Evolutionary conservation across 2,888 invertebrate species (phyloP).

Genomic region (Yponomeuta plumbellus): DNA sequence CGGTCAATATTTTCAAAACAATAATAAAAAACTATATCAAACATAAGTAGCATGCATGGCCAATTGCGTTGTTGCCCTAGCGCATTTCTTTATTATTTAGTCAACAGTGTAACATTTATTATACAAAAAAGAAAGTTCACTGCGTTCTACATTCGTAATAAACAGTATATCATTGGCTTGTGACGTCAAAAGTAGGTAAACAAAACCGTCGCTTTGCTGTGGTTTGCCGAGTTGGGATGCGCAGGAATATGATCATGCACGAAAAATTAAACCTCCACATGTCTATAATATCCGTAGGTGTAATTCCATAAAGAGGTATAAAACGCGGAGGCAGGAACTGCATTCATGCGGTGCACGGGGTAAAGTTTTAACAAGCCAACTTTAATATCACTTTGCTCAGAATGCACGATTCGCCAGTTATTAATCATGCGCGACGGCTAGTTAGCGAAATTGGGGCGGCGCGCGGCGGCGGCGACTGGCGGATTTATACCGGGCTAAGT

Average conservation of each 20-base stretch:
- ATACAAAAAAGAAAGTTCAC: no score
- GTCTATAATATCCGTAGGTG: neutral
- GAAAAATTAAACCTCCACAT: neutral
- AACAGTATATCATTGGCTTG: no score
- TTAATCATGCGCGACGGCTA: constrained; percentile 73
- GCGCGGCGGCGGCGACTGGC: constrained; percentile 42
- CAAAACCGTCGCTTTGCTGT: neutral
- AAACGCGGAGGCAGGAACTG: constrained; percentile 34
- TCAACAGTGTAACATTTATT: no score
- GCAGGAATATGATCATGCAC: neutral
- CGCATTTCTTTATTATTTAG: no score
- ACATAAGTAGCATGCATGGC: no score
- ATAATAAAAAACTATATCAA: no score
- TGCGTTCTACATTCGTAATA: no score
- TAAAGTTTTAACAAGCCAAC: constrained; percentile 77
- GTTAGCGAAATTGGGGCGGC: constrained; percentile 65
- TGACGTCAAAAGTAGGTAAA: no score
- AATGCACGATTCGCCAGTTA: constrained; percentile 70
- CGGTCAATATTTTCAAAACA: no score
- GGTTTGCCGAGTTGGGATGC: neutral
- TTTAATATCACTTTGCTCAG: constrained; percentile 72
- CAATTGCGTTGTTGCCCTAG: no score
- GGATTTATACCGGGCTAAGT: constrained; percentile 15
- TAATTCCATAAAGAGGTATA: constrained; percentile 6
- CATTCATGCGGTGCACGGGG: constrained; percentile 55